Base-by-base conservation (phyloP, 2,113 vertebrate genomes). In the Callopanchax toddi region DNA sequence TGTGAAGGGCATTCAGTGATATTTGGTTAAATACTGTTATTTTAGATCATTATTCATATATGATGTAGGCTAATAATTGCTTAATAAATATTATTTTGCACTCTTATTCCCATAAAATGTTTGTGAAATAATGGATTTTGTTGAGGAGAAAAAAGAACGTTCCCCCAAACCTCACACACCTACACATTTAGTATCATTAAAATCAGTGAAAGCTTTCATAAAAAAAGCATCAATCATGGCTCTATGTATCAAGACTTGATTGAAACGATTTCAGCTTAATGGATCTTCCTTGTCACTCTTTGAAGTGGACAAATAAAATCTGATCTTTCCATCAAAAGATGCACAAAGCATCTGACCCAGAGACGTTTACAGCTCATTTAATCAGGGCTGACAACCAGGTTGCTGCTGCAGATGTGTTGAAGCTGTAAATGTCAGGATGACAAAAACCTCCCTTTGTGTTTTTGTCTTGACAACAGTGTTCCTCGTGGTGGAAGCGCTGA, bases 361-460 rank as follows among this genome's bases (percentile, higher is more conserved):
- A 13, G 25, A 3, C n/a, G 18, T 26, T 18, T 63, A 4, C n/a
- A 32, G 5, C 20, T 44, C 12, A 6, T 67, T 58, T 54, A 50
- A 40, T 64, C 32, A 57, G 53, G n/a, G 21, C 20, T 21, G 34
- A 34, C 25, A 16, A 43, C 61, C 16, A 7, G 37, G 26, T 22
- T 52, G 18, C 26, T 32, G 32, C 34, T 25, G 46, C 40, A 10
- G 23, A 62, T 50, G 45, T 48, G 22, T 53, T 26, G 37, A 71
- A 70, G 21, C 52, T 34, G 21, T 36, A 37, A 63, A 71, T 64
- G 57, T 71, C 70, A 60, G 29, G 44, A 71, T 52, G 26, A 20
- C 45, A 60, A 20, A 21, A 20, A 51, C 6, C 54, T 63, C 2
- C 15, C 21, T 71, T 64, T 48, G 16, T 3, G 18, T 29, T 52